Conservation (phyloP, 1,140 invertebrate genomes). For the Sitobion miscanthi region DNA sequence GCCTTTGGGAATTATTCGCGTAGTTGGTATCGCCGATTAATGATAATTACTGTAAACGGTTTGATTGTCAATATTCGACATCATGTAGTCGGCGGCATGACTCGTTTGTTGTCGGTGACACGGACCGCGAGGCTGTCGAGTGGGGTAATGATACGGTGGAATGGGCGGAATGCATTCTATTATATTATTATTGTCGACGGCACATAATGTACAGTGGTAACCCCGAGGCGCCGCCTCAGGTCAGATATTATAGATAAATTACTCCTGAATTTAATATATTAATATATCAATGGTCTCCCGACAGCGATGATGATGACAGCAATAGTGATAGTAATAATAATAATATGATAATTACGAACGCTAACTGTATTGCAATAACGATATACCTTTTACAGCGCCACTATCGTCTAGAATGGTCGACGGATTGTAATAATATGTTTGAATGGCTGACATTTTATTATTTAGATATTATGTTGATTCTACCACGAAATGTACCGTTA, state of each 20-base stretch:
- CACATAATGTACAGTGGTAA: not conserved
- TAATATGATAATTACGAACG: not conserved
- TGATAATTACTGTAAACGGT: not conserved
- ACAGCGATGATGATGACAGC: not conserved
- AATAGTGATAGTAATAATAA: not conserved
- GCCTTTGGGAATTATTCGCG: not conserved
- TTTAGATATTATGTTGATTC: not conserved
- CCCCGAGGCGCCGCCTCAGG: not conserved
- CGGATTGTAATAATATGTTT: not conserved
- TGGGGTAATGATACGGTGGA: not conserved
- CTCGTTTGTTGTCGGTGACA: not conserved
- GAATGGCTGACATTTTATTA: not conserved
- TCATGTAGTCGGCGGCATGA: not conserved
- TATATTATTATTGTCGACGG: not conserved
- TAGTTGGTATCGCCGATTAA: no score
- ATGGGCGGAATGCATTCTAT: not conserved
- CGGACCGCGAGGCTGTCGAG: not conserved
- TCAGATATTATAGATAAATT: constrained; percentile 17
- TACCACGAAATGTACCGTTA: not conserved
- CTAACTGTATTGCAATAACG: not conserved
- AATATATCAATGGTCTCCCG: not conserved
- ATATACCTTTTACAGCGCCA: not conserved
- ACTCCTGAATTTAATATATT: not conserved
- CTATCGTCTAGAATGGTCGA: not conserved
- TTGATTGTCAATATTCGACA: not conserved